Conservation (phyloP, 2,797 vertebrate genomes). For the Hippocampus kuda region DNA sequence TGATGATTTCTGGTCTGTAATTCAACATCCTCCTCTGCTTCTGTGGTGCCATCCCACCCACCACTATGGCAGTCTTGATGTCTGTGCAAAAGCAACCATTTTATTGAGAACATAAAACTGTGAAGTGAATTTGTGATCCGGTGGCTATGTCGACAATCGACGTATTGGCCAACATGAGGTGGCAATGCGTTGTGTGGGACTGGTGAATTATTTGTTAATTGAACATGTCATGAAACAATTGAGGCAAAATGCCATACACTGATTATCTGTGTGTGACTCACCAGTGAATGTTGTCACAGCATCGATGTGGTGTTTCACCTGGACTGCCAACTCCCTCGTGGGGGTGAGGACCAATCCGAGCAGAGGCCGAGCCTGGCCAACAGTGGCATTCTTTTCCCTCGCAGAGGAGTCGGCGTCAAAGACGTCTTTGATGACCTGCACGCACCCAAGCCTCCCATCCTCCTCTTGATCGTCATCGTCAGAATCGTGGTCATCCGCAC, state of each 20-base stretch:
- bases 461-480: conserved; percentile 3
- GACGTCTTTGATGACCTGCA: conserved; percentile 50
- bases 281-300: conserved; percentile 85
- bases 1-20: conserved; percentile 81
- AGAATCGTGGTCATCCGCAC: conserved; percentile 20
- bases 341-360: conserved; percentile 89
- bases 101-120: background rate
- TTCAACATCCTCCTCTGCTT: conserved; percentile 86
- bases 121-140: too few relatives aligned
- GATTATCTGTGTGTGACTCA: conserved; percentile 35
- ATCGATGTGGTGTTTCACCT: conserved; percentile 96
- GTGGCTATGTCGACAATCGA: too few relatives aligned
- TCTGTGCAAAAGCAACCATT: conserved; percentile 57
- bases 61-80: conserved; percentile 83
- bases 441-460: conserved; percentile 43
- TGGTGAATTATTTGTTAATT: too few relatives aligned
- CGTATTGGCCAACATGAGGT: too few relatives aligned
- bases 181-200: too few relatives aligned
- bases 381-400: background rate
- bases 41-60: conserved; percentile 90
- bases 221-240: too few relatives aligned
- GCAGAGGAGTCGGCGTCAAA: conserved; percentile 36
- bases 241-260: too few relatives aligned
- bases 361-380: conserved; percentile 62
- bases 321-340: conserved; percentile 91